Base-by-base conservation (phyloP, 2,888 invertebrate genomes). In the Sarcophaga rosellei region DNA sequence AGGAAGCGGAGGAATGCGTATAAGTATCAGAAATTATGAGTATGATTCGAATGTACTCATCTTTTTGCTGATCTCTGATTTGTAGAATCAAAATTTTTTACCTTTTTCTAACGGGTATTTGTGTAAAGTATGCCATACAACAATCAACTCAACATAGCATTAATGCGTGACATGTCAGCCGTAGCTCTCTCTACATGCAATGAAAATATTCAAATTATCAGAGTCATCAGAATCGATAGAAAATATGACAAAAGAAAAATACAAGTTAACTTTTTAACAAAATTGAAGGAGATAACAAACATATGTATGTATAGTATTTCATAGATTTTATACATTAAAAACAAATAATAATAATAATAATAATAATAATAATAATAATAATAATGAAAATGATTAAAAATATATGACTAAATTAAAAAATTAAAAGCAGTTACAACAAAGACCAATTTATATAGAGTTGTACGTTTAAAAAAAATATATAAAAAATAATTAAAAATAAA, bases 371-470 rank as follows among this genome's bases (percentile, higher is more conserved):
- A 62, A 74, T n/a, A 73, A 74, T 3, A 59, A 78, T 17, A 70
- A 44, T 65, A 61, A 59, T 53, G 25, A 61, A 75, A 70, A 75
- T 8, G 68, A 78, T 25, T 17, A 62, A 17, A 75, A 15, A 17
- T 44, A 57, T 63, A 62, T 44, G 17, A 44, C 25, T 53, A 74
- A 72, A 61, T n/a, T n/a, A n/a, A 78, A 21, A 25, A 83, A 35
- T 35, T 35, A 35, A 35, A 35, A 35, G 35, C 35, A 77, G 69
- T 73, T 68, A 84, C 86, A 88, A 84, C 87, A 88, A 84, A 86
- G 88, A 89, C 85, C 86, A 88, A 88, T 88, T 88, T 89, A 88
- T 88, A 87, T 85, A 82, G 80, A 87, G 78, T 85, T 86, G 86
- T 88, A 88, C 85, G 66, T 86, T 88, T 86, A 86, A 87, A 81